A percentile compares a stretch with the other conserved stretches of the same genome.
Conservation (phyloP, 1,140 invertebrate species). For the Maniola jurtina region DNA sequence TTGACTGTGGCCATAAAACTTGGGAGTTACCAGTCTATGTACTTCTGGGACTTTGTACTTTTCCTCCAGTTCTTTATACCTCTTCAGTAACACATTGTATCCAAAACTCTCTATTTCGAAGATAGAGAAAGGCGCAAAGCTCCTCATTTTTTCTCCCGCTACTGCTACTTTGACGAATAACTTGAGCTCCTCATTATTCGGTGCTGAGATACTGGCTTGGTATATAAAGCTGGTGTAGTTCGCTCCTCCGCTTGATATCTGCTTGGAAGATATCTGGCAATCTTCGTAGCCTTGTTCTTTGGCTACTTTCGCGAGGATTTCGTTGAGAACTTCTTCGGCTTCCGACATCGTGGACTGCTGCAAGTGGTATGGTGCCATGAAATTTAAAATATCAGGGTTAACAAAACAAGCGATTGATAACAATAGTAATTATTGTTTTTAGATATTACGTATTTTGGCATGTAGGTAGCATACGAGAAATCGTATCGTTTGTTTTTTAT, state of each 20-base stretch:
- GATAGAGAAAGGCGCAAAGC: constrained; percentile 22
- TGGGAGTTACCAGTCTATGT: constrained; percentile 33
- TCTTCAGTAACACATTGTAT: constrained; percentile 45
- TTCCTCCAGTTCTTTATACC: constrained; percentile 44
- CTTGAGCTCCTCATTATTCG: constrained; percentile 36
- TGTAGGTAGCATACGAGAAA: too few species aligned
- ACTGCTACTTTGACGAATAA: constrained; percentile 54
- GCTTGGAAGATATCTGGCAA: constrained; percentile 23
- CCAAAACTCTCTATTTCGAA: constrained; percentile 46
- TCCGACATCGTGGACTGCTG: constrained; percentile 26
- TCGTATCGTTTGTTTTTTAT: too few species aligned
- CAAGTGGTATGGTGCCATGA: background rate
- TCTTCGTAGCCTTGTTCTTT: constrained; percentile 32
- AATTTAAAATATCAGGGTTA: background rate
- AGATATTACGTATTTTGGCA: too few species aligned
- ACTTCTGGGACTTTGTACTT: constrained; percentile 36
- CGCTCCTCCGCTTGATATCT: constrained; percentile 39
- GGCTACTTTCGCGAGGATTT: constrained; percentile 31
- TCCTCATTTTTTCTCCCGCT: constrained; percentile 42
- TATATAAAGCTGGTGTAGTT: constrained; percentile 47
- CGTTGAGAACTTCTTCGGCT: constrained; percentile 22
- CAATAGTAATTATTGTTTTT: too few species aligned
- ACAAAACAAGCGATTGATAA: too few species aligned
- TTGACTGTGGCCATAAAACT: constrained; percentile 44
- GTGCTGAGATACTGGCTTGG: constrained; percentile 28